Conservation (phyloP, 2,888 invertebrate genomes). For the Gastrophysa polygoni region DNA sequence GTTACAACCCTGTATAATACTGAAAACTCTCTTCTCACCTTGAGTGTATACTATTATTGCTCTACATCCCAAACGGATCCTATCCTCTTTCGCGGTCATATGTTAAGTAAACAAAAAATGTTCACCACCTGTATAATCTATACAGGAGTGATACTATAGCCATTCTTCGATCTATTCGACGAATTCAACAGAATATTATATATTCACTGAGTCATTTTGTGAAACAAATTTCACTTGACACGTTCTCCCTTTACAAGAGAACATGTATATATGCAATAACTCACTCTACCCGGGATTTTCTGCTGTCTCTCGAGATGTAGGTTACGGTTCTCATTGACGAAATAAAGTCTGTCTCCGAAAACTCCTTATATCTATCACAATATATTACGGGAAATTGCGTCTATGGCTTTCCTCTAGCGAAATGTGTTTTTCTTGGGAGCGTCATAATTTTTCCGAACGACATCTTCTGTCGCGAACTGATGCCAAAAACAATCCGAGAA, state of each 20-base stretch:
- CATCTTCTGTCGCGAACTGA: conserved; percentile 40
- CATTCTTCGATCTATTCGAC: too few species aligned
- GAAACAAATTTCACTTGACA: too few species aligned
- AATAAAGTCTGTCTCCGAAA: not conserved
- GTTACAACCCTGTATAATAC: too few species aligned
- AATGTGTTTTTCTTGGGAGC: conserved; percentile 29
- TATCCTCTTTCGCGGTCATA: too few species aligned
- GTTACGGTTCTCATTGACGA: not conserved
- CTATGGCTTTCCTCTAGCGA: conserved; percentile 18
- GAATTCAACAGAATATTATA: too few species aligned
- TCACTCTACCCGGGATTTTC: not conserved
- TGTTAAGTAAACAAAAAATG: too few species aligned
- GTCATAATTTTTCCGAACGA: conserved; percentile 40
- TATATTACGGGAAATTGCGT: conserved; percentile 23
- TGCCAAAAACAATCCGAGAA: conserved; percentile 34
- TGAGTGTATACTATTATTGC: too few species aligned
- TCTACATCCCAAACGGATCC: too few species aligned
- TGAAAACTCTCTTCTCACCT: too few species aligned
- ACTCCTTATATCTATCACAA: not conserved
- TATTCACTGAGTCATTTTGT: too few species aligned
- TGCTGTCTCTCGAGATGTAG: not conserved
- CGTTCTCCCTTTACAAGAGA: conserved; percentile 2
- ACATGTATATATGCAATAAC: not conserved
- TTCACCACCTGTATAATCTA: too few species aligned
- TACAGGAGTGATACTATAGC: too few species aligned